These are phyloP conservation scores for Criorhina ranunculi DNA, from an alignment of 2,888 invertebrate species.

Conservation along the genomic window DNA sequence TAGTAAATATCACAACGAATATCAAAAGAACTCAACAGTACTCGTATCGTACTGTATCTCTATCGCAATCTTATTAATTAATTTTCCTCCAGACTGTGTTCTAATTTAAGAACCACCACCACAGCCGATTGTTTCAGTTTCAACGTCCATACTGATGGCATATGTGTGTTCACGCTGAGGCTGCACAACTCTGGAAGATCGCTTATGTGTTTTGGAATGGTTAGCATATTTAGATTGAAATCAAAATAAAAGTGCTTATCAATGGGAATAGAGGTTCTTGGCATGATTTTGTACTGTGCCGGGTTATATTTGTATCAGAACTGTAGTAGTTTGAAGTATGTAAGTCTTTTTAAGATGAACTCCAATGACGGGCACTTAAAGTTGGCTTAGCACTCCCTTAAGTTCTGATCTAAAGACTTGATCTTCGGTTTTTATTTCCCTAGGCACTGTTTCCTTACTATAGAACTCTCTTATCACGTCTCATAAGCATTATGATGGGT, in stretches of 20 bases:
- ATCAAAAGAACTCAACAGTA: constrained; percentile 6
- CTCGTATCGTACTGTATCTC: constrained; percentile 19
- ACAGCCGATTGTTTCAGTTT: constrained; percentile 40
- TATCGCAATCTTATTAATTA: constrained; percentile 33
- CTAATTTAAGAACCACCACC: constrained; percentile 63
- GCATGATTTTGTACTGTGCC: no score
- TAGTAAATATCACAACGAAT: constrained; percentile 4
- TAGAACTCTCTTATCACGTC: no score
- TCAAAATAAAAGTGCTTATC: constrained; percentile 48
- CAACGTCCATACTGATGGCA: constrained; percentile 37
- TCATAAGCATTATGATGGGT: no score
- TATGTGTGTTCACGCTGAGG: constrained; percentile 26
- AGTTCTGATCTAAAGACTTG: no score
- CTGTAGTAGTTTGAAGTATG: no score
- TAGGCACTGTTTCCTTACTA: no score
- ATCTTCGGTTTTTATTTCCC: no score
- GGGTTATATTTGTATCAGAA: no score
- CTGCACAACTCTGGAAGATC: constrained; percentile 57
- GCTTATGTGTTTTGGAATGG: constrained; percentile 18
- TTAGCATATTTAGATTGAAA: background rate
- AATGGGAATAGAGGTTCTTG: background rate
- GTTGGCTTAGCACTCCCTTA: no score
- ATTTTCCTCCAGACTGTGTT: constrained; percentile 52
- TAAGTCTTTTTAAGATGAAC: no score
- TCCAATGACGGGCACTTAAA: no score